phyloP scores from a whole-genome alignment of 2,113 vertebrate species.

The Crotalus horridus region DNA sequence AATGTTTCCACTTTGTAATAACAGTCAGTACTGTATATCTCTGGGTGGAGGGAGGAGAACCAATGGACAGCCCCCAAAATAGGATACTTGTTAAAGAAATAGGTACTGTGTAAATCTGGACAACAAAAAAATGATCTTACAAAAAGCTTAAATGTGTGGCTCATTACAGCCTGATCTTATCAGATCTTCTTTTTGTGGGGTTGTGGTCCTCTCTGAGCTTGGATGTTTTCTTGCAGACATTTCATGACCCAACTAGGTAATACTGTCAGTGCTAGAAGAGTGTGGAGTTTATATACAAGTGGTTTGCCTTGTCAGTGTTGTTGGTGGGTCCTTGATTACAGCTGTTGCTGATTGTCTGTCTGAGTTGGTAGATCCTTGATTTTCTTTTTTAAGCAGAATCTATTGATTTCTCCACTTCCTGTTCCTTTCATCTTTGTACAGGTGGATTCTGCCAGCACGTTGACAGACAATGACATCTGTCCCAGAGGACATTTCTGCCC shows the following conservation, averaged over 20 bases:
- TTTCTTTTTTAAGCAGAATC: not conserved
- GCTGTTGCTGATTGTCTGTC: not conserved
- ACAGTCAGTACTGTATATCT: not conserved
- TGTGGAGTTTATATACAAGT: too few relatives aligned
- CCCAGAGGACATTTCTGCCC: constrained; percentile 85
- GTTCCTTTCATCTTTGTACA: constrained; percentile 33
- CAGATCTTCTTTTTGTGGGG: not conserved
- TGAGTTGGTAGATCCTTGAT: not conserved
- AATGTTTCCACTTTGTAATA: not conserved
- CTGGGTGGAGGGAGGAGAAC: not conserved
- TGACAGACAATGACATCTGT: constrained; percentile 74
- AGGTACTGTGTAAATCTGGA: too few relatives aligned
- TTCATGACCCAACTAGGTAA: too few relatives aligned
- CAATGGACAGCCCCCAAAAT: too few relatives aligned
- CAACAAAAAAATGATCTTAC: not conserved
- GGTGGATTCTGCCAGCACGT: constrained; percentile 68
- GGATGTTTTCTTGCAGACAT: too few relatives aligned
- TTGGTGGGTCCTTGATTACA: too few relatives aligned
- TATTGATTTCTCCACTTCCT: constrained; percentile 1
- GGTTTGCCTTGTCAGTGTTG: too few relatives aligned
- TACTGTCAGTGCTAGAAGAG: too few relatives aligned
- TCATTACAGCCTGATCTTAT: not conserved
- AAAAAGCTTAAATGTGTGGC: not conserved
- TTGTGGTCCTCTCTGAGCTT: not conserved
- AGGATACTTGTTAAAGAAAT: not conserved